Conservation (phyloP, 35 echinoderm and acorn worm species). For the Acanthaster planci region DNA sequence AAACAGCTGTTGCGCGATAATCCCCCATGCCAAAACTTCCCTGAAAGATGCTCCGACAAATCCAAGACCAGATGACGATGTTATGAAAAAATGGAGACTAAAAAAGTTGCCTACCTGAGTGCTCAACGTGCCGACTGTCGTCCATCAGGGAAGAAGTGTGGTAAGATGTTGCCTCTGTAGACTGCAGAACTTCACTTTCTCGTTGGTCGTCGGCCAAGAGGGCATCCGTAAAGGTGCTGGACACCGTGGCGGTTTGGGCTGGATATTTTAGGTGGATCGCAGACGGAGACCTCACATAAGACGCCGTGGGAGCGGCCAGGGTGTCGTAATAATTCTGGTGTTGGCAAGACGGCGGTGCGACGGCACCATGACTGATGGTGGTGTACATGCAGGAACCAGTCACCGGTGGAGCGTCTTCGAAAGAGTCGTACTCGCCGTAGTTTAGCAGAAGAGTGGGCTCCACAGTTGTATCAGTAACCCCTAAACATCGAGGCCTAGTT, state of each 20-base stretch:
- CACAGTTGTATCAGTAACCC: background rate
- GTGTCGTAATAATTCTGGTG: slow-evolving; percentile 9
- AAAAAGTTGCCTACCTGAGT: slow-evolving; percentile 8
- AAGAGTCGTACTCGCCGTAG: slow-evolving; percentile 25
- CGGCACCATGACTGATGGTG: background rate
- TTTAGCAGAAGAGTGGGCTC: slow-evolving; percentile 18
- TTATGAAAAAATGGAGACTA: background rate
- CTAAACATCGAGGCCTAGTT: slow-evolving; percentile 25
- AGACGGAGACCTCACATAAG: background rate
- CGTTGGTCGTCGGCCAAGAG: slow-evolving; percentile 1
- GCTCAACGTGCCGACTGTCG: background rate
- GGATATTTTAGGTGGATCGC: background rate
- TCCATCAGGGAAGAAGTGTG: slow-evolving; percentile 11
- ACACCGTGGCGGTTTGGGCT: slow-evolving; percentile 17
- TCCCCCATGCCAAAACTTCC: slow-evolving; percentile 3
- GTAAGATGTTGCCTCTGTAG: background rate
- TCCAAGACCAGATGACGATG: slow-evolving; percentile 4
- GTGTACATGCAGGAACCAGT: slow-evolving; percentile 13
- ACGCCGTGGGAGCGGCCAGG: background rate
- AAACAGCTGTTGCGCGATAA: slow-evolving; percentile 24
- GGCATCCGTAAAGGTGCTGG: slow-evolving; percentile 24
- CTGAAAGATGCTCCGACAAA: slow-evolving; percentile 28
- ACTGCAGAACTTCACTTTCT: background rate
- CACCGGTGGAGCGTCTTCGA: slow-evolving; percentile 24
- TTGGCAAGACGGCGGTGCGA: background rate